Evolutionary conservation across 2,113 vertebrate species (phyloP), one percentile per base, ranked within the genome.

Genomic region (Rutilus rutilus): DNA sequence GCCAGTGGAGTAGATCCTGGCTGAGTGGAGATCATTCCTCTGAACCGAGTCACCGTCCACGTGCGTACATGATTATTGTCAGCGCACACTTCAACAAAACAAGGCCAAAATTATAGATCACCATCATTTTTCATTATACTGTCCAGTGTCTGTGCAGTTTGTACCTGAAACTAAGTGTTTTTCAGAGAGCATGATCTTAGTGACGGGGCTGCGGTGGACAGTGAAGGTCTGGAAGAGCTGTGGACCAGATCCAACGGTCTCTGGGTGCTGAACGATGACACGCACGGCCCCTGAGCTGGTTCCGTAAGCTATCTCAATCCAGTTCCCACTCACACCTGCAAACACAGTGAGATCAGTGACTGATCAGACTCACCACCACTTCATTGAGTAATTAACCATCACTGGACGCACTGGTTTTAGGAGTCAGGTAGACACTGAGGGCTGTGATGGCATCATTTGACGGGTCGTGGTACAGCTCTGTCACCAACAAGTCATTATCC

Each of bases 211-310:
- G 57, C 98, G 95, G 91, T 99, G 98, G 78, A 99, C 98, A 0
- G 98, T 98, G 92, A 99, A 99, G 0, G 98, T 99, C 94, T 99
- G 98, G 87, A 99, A 99, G 79, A 99, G 97, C 92, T 99, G 98
- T 0, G 98, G 98, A 4, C 97, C 98, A 0, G 98, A 99, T 0
- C 98, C 98, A 0, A 99, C 97, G 0, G 98, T 99, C 94, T 99
- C 98, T 0, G 98, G 98, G 88, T 99, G 98, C 84, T 99, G 98
- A 1, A 99, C 98, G 3, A 99, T 99, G 84, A 99, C 98, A 17
- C 97, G 93, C 62, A 99, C 98, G 0, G 98, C 97, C 52, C 98
- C 98, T 0, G 97, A 98, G 90, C 98, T 99, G 2, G 98, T 99
- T 50, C 98, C 98, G 0, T 99, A 99, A 3, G 98, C 97, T 7